A percentile compares a stretch with the other conserved stretches of the same genome.
Conservation (phyloP, 2,113 vertebrate genomes). For the Passer montanus region DNA sequence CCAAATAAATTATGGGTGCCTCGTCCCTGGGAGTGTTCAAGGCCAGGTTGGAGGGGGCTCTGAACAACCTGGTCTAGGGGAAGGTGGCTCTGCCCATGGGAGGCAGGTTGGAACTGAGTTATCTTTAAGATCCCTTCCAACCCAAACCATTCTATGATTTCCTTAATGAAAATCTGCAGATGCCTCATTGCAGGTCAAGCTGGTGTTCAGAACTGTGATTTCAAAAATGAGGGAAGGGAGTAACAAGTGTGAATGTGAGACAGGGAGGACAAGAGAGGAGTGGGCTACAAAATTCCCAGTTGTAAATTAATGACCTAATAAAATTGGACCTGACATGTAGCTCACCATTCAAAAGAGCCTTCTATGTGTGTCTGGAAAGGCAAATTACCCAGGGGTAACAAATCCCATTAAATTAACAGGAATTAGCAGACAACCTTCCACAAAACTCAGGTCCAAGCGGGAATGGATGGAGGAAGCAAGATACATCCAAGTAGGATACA, state of each 20-base stretch:
- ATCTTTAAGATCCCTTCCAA: background rate
- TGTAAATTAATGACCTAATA: background rate
- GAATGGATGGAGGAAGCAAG: background rate
- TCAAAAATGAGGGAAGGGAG: background rate
- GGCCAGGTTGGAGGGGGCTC: background rate
- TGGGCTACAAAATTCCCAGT: background rate
- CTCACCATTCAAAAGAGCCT: background rate
- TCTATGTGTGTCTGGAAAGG: background rate
- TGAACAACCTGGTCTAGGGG: background rate
- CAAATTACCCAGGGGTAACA: background rate
- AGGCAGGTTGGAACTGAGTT: background rate
- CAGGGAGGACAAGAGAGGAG: background rate
- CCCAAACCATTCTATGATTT: background rate
- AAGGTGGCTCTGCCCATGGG: background rate
- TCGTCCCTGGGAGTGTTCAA: background rate
- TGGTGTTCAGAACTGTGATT: background rate
- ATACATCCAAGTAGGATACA: background rate
- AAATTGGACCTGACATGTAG: background rate
- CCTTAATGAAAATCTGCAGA: background rate
- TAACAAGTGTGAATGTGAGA: background rate
- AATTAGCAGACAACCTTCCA: background rate
- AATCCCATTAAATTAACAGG: background rate
- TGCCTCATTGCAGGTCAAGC: background rate
- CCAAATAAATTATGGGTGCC: background rate
- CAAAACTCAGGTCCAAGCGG: background rate